phyloP scores from a whole-genome alignment of 2,797 vertebrate species.

The Xiphophorus birchmanni region DNA sequence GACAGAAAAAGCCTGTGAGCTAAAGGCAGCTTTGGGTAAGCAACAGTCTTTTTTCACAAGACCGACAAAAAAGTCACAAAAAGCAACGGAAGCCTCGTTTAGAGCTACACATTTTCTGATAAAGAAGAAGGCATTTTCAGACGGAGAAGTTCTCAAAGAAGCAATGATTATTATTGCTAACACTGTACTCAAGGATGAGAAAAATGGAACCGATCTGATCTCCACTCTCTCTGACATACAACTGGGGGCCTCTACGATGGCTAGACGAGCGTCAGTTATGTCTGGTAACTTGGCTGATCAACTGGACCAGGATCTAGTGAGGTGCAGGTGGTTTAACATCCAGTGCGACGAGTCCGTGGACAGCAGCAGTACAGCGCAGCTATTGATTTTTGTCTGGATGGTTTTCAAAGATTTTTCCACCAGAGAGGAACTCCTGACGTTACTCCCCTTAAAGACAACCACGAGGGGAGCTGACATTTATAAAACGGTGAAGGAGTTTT shows the following conservation, averaged over 20 bases:
- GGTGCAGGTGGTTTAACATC: slow-evolving; percentile 32
- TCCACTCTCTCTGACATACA: not conserved
- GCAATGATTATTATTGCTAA: not conserved
- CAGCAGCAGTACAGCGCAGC: slow-evolving; percentile 31
- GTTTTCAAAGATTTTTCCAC: slow-evolving; percentile 36
- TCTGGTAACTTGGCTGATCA: slow-evolving; percentile 8
- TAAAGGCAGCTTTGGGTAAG: slow-evolving; percentile 8
- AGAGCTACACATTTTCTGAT: not conserved
- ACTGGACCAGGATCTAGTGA: too few relatives aligned
- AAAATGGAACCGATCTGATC: not conserved
- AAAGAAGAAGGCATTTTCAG: not conserved
- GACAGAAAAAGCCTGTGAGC: not conserved
- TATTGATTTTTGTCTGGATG: slow-evolving; percentile 22
- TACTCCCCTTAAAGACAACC: slow-evolving; percentile 35
- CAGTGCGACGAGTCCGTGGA: not conserved
- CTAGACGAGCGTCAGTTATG: slow-evolving; percentile 3
- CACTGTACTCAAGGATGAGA: not conserved
- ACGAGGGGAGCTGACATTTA: slow-evolving; percentile 27
- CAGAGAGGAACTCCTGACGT: slow-evolving; percentile 40
- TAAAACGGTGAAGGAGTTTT: not conserved
- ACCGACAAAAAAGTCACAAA: too few relatives aligned
- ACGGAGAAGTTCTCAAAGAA: not conserved
- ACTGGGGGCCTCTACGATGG: slow-evolving; percentile 19
- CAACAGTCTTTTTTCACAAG: slow-evolving; percentile 10
- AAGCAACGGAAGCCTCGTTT: not conserved